These are phyloP conservation scores for Drosophila malerkotliana DNA, from an alignment of 1,140 invertebrate species.

Conservation along the genomic window DNA sequence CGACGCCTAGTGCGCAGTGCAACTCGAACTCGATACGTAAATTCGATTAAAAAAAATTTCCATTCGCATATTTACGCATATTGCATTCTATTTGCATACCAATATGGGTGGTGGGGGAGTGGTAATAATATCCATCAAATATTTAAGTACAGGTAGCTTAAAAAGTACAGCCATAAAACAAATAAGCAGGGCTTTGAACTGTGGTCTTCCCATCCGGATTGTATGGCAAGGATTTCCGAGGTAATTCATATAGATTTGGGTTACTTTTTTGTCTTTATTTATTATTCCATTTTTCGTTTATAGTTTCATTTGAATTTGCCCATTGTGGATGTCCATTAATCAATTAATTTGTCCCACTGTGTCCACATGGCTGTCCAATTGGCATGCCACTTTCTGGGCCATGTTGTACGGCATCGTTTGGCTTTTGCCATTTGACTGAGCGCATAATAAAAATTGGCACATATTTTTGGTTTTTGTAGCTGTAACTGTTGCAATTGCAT, in stretches of 20 bases:
- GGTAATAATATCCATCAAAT: constrained; percentile 44
- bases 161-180: neutral
- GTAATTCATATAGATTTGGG: neutral
- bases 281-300: neutral
- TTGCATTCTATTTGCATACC: constrained; percentile 43
- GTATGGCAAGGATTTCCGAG: too few relatives aligned
- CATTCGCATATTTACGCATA: constrained; percentile 39
- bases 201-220: too few relatives aligned
- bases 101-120: neutral
- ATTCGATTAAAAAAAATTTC: constrained; percentile 42
- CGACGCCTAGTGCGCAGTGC: constrained; percentile 19
- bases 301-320: neutral
- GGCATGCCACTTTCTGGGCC: constrained; percentile 42
- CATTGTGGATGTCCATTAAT: neutral
- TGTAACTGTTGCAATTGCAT: constrained; percentile 29
- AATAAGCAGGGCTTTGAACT: neutral
- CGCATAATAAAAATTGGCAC: constrained; percentile 74
- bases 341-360: constrained; percentile 19
- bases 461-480: constrained; percentile 61
- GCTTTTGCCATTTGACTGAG: constrained; percentile 74
- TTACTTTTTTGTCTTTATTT: neutral
- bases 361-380: constrained; percentile 7
- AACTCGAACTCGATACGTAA: constrained; percentile 17
- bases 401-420: constrained; percentile 47
- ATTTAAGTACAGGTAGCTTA: constrained; percentile 20